Percentiles rank a stretch among this genome's conserved stretches.
phyloP scores from a whole-genome alignment of 2,888 invertebrate species.

The Phorcus lineatus region DNA sequence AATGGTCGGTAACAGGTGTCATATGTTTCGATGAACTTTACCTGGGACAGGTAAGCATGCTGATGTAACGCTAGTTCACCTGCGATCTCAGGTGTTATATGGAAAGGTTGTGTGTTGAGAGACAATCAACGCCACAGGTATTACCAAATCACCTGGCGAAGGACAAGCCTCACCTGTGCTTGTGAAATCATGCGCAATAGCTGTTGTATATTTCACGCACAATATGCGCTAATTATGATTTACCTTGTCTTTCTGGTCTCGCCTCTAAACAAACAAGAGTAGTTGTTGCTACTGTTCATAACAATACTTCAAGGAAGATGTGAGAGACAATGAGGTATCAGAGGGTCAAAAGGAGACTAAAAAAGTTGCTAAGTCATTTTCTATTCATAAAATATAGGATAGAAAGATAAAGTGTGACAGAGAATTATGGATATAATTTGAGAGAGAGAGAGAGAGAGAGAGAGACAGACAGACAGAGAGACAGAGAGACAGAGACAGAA shows the following conservation, averaged over 20 bases:
- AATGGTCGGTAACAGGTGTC: no score
- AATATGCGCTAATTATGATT: neutral
- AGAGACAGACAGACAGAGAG: slow-evolving; percentile 21
- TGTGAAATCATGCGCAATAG: neutral
- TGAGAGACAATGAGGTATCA: neutral
- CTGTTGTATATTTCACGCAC: neutral
- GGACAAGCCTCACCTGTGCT: neutral
- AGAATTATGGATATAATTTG: neutral
- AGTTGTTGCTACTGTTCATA: no score
- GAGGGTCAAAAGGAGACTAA: neutral
- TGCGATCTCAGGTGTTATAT: neutral
- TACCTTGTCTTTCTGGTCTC: no score
- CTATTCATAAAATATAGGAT: neutral
- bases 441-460: slow-evolving; percentile 4
- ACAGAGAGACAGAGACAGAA: slow-evolving; percentile 19
- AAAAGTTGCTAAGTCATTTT: neutral
- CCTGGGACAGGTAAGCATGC: neutral
- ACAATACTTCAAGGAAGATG: no score
- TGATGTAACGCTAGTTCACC: neutral
- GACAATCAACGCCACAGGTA: neutral
- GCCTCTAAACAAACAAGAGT: no score
- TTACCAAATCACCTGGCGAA: neutral
- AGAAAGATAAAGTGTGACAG: slow-evolving; percentile 1
- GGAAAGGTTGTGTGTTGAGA: neutral
- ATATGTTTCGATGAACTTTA: no score